phyloP scores from a whole-genome alignment of 2,113 vertebrate genomes.

The Eclectus roratus region DNA sequence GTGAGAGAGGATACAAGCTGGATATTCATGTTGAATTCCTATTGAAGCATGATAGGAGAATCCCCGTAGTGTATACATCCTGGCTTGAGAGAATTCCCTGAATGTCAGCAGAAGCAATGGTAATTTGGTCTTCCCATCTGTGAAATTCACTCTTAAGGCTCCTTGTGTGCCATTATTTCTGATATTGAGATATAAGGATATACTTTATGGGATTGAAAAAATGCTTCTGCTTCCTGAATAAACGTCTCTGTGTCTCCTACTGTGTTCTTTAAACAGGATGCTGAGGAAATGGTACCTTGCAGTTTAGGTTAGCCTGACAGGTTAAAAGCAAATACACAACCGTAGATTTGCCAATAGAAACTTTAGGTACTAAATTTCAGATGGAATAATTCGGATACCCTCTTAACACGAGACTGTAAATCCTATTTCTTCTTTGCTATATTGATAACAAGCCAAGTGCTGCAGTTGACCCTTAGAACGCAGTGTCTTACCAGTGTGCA shows the following conservation, averaged over 20 bases:
- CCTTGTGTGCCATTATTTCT: background rate
- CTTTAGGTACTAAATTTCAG: background rate
- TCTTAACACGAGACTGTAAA: background rate
- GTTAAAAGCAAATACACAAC: background rate
- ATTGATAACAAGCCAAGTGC: slow-evolving; percentile 17
- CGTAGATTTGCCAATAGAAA: background rate
- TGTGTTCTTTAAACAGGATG: background rate
- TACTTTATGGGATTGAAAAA: background rate
- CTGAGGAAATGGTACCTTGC: background rate
- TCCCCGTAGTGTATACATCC: background rate
- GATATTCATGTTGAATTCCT: background rate
- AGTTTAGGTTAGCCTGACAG: background rate
- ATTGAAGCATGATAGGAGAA: background rate
- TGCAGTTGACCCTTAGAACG: slow-evolving; percentile 22
- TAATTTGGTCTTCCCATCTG: background rate
- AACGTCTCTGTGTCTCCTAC: background rate
- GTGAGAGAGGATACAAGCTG: background rate
- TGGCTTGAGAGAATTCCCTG: background rate
- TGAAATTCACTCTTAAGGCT: background rate
- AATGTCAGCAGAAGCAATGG: background rate
- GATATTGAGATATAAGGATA: background rate
- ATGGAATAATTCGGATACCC: background rate
- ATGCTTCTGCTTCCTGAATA: background rate
- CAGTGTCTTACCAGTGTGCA: background rate
- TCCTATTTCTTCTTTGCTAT: slow-evolving; percentile 30